phyloP scores from a whole-genome alignment of 2,888 invertebrate species.

The Pilophorus perplexus region DNA sequence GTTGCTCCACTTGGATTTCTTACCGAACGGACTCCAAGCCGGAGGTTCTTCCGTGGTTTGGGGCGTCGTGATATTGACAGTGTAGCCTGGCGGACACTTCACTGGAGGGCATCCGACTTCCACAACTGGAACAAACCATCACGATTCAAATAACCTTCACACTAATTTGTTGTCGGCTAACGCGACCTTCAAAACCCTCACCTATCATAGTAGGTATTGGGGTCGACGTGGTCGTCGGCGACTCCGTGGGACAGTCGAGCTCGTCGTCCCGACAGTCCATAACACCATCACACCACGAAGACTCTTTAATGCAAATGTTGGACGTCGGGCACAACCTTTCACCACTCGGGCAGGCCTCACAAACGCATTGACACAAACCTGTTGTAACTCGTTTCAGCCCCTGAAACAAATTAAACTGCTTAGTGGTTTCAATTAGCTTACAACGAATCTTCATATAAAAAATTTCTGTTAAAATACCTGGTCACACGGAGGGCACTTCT shows the following conservation, averaged over 20 bases:
- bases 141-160: no score
- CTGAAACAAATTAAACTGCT: slow-evolving; percentile 33
- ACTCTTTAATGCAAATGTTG: slow-evolving; percentile 66
- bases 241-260: slow-evolving; percentile 56
- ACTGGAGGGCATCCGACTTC: slow-evolving; percentile 44
- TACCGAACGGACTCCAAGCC: slow-evolving; percentile 46
- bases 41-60: slow-evolving; percentile 25
- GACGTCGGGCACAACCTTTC: slow-evolving; percentile 70
- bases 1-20: slow-evolving; percentile 47
- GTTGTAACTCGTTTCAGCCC: slow-evolving; percentile 54
- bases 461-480: slow-evolving; percentile 51
- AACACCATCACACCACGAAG: slow-evolving; percentile 77
- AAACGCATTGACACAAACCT: slow-evolving; percentile 67
- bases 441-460: background rate
- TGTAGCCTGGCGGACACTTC: slow-evolving; percentile 57
- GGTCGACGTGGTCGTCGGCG: slow-evolving; percentile 50
- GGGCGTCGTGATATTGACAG: slow-evolving; percentile 52
- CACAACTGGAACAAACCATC: background rate
- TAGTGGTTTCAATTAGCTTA: background rate
- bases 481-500: slow-evolving; percentile 66
- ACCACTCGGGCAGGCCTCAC: slow-evolving; percentile 67
- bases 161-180: no score
- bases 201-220: no score
- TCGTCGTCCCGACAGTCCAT: slow-evolving; percentile 83
- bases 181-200: no score